phyloP scores from a whole-genome alignment of 2,113 vertebrate genomes.

The Glaucidium brasilianum region DNA sequence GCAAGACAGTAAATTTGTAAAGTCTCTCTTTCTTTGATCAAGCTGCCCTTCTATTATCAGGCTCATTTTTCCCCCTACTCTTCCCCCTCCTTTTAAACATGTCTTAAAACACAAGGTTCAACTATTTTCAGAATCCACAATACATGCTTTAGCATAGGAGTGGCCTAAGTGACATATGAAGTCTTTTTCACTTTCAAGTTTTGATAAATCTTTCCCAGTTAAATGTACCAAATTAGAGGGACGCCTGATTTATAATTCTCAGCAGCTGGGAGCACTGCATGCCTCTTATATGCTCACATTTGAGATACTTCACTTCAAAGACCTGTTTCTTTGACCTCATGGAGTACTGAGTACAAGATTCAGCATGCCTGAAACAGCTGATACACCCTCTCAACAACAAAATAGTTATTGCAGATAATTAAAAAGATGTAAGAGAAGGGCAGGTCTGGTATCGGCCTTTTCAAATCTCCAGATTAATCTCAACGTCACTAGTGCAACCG shows the following conservation, averaged over 20 bases:
- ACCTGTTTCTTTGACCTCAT: slow-evolving; percentile 47
- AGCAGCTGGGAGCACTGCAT: neutral
- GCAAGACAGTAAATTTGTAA: neutral
- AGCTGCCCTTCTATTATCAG: neutral
- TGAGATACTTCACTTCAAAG: slow-evolving; percentile 65
- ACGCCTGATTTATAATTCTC: neutral
- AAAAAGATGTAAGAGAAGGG: slow-evolving; percentile 56
- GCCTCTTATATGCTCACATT: neutral
- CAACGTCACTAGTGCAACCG: neutral
- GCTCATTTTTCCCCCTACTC: neutral
- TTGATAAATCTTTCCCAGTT: neutral
- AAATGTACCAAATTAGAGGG: neutral
- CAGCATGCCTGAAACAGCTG: slow-evolving; percentile 58
- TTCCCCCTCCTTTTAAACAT: neutral
- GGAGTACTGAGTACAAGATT: slow-evolving; percentile 49
- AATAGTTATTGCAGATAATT: slow-evolving; percentile 65
- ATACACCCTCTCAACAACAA: slow-evolving; percentile 67
- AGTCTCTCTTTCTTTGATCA: neutral
- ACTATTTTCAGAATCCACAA: neutral
- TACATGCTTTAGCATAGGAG: neutral
- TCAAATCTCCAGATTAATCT: slow-evolving; percentile 60
- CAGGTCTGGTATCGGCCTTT: slow-evolving; percentile 51
- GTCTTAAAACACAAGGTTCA: neutral
- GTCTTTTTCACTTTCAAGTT: neutral
- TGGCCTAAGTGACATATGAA: neutral